Conservation (phyloP, 2,888 invertebrate species). For the Brachyopa scutellaris region DNA sequence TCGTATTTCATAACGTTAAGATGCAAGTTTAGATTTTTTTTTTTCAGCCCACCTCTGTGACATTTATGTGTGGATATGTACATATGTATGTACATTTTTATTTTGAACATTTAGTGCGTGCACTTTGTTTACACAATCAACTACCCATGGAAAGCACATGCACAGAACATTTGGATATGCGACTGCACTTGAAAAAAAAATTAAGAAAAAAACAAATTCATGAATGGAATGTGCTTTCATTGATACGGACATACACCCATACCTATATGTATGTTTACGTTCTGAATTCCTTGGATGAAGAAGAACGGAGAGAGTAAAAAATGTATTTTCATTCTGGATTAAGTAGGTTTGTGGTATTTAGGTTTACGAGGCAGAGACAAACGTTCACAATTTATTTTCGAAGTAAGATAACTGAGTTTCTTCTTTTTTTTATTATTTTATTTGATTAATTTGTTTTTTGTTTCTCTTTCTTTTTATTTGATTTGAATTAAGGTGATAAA, state of each 20-base stretch:
- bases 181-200: slow-evolving; percentile 62
- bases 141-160: slow-evolving; percentile 39
- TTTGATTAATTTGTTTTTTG: slow-evolving; percentile 6
- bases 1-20: slow-evolving; percentile 28
- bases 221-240: slow-evolving; percentile 68
- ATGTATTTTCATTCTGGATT: slow-evolving; percentile 35
- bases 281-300: slow-evolving; percentile 40
- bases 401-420: slow-evolving; percentile 10
- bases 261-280: slow-evolving; percentile 71
- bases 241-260: too few relatives aligned
- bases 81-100: slow-evolving; percentile 1
- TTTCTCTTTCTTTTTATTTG: background rate
- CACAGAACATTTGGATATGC: background rate
- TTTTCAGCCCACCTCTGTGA: background rate
- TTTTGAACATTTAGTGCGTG: slow-evolving; percentile 23
- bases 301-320: background rate
- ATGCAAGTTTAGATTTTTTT: background rate
- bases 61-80: too few relatives aligned
- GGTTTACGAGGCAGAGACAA: slow-evolving; percentile 31
- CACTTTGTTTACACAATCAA: slow-evolving; percentile 41
- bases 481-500: background rate
- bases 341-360: slow-evolving; percentile 34
- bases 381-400: slow-evolving; percentile 3
- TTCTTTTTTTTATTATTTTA: background rate
- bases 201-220: too few relatives aligned